These are phyloP conservation scores for Acanthopagrus latus DNA, from an alignment of 2,797 vertebrate species.

Conservation along the genomic window DNA sequence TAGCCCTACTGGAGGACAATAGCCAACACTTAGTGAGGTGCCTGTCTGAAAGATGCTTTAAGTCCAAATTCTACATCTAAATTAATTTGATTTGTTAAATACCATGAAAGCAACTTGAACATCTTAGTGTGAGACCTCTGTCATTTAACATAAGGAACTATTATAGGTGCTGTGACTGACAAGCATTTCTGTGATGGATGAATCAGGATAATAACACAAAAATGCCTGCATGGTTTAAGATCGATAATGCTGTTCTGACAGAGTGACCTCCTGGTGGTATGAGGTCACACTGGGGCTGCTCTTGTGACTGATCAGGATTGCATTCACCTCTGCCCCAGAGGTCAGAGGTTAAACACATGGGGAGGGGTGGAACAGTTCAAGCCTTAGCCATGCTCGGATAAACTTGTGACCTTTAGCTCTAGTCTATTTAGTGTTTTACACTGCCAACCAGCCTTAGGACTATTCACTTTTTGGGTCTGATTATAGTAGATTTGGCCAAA, in stretches of 20 bases:
- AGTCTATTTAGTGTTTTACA: slow-evolving; percentile 1
- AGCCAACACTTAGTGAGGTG: neutral
- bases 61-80: neutral
- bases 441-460: neutral
- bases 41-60: neutral
- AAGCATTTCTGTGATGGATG: neutral
- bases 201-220: neutral
- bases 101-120: neutral
- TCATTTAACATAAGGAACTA: neutral
- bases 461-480: too few relatives aligned
- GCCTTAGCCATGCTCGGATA: neutral
- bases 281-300: slow-evolving; percentile 52
- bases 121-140: neutral
- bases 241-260: slow-evolving; percentile 11
- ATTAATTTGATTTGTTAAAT: neutral
- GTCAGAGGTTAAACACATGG: slow-evolving; percentile 67
- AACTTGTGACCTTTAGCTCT: slow-evolving; percentile 41
- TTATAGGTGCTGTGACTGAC: neutral
- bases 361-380: slow-evolving; percentile 21
- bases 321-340: slow-evolving; percentile 57
- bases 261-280: neutral
- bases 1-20: neutral
- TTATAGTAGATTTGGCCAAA: neutral
- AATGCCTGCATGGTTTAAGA: neutral
- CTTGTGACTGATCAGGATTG: slow-evolving; percentile 54